These are phyloP conservation scores for Eunapius fragilis DNA, from an alignment of 37 sponge, comb jelly and placozoan species.

Conservation along the genomic window DNA sequence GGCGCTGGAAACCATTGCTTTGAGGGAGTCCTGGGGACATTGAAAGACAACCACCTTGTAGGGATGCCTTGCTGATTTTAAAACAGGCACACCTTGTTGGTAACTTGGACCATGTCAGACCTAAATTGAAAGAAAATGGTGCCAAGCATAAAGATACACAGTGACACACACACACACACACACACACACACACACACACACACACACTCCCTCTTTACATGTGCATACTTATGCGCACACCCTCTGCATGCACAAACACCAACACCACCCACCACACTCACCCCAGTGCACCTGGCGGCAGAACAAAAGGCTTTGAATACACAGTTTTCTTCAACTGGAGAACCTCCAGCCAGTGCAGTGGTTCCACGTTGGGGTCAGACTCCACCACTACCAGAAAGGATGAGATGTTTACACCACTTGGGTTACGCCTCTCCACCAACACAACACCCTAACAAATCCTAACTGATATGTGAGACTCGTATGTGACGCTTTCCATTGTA, in stretches of 20 bases:
- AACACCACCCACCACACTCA: background rate
- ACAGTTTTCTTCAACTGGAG: constrained; percentile 57
- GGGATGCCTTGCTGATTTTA: background rate
- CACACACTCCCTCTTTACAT: background rate
- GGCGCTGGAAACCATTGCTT: background rate
- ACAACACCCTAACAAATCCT: background rate
- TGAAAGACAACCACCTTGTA: constrained; percentile 1
- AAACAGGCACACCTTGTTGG: constrained; percentile 3
- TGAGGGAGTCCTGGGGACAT: background rate
- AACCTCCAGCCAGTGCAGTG: constrained; percentile 69
- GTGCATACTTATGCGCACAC: background rate
- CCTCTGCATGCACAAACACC: background rate
- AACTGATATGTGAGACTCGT: constrained; percentile 46
- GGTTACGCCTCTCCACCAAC: too few species aligned
- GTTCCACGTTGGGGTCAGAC: constrained; percentile 75
- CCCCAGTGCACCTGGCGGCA: constrained; percentile 35
- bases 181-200: background rate
- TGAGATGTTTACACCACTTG: background rate
- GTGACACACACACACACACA: background rate
- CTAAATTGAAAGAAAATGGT: background rate
- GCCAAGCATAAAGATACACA: background rate
- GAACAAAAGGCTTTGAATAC: constrained; percentile 61
- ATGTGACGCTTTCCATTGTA: constrained; percentile 61
- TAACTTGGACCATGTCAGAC: background rate
- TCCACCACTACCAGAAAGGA: constrained; percentile 1